Evolutionary conservation across 2,797 vertebrate species (phyloP), one percentile per base, ranked within the genome.

Genomic region (Clarias platycephalus): DNA sequence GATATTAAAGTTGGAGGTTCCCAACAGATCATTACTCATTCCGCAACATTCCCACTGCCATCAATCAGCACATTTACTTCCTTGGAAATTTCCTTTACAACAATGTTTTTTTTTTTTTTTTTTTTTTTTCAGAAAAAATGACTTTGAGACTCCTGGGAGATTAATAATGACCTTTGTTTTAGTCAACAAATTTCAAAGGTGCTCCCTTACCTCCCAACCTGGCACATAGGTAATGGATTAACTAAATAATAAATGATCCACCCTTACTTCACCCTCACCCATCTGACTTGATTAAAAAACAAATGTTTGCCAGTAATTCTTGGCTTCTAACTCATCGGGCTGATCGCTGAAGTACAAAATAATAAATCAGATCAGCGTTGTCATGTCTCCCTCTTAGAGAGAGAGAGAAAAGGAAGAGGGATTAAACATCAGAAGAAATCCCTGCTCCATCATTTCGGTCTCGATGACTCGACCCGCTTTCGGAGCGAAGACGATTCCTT

Each of bases 251-350:
- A 80, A 80, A 80, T 2, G 62, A 66, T 40, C 83, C 70, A 77
- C 86, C 44, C 67, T 58, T 80, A 85, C 72, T 63, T 85, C 79
- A 58, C 66, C 24, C 85, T 82, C 44, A 40, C 74, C 81, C 74
- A 87, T 90, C 90, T 86, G 87, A 84, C 81, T 88, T 86, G 82
- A 90, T 91, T 88, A 87, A 83, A 88, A 80, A 63, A 75, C 44
- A 78, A 60, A 20, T 18, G 83, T 87, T 91, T 83, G 85, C 83
- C 86, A 64, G 77, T 87, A 89, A 86, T 89, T 87, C 88, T 87
- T 88, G 88, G 88, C 88, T 87, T 66, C 84, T 70, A 63, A 72
- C 62, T 80, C 44, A 72, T 49, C 74, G 82, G 82, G 71, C 81
- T 76, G 82, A 49, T 77, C 63, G 70, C 85, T 87, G 80, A 88